Evolutionary conservation across 2,797 vertebrate genomes (phyloP).

Genomic region (Sandelia bainsii): DNA sequence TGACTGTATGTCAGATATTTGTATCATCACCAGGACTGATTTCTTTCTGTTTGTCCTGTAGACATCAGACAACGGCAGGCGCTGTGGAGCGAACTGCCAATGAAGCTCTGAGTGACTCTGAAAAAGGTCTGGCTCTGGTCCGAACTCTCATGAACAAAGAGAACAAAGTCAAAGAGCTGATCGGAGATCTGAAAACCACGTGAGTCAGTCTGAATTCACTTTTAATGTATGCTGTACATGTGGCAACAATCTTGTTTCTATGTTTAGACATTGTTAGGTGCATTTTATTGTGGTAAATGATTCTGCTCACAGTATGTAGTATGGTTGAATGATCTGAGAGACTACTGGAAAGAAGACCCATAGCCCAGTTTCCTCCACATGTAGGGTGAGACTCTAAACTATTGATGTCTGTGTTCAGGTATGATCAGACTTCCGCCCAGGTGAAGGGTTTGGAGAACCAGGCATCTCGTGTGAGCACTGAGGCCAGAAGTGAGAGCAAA

Average conservation of each 20-base stretch:
- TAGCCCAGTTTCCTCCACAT: not conserved
- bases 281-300: too few species aligned
- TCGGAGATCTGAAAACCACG: constrained; percentile 63
- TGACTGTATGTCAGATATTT: not conserved
- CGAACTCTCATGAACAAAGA: constrained; percentile 58
- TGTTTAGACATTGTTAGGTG: not conserved
- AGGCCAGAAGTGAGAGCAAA: constrained; percentile 73
- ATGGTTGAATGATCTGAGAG: too few species aligned
- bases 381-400: not conserved
- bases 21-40: not conserved
- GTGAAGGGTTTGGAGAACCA: constrained; percentile 74
- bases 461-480: constrained; percentile 52
- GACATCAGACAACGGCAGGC: constrained; percentile 83
- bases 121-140: constrained; percentile 80
- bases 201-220: constrained; percentile 40
- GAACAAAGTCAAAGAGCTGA: constrained; percentile 79
- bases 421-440: constrained; percentile 57
- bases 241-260: not conserved
- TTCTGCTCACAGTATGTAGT: too few species aligned
- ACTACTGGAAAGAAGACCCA: not conserved
- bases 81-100: constrained; percentile 72
- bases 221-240: not conserved
- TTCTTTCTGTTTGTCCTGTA: constrained; percentile 60
- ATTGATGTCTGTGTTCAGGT: constrained; percentile 64
- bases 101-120: constrained; percentile 71